Base-by-base conservation (phyloP, 1,140 invertebrate species). In the Drosophila paulistorum region DNA sequence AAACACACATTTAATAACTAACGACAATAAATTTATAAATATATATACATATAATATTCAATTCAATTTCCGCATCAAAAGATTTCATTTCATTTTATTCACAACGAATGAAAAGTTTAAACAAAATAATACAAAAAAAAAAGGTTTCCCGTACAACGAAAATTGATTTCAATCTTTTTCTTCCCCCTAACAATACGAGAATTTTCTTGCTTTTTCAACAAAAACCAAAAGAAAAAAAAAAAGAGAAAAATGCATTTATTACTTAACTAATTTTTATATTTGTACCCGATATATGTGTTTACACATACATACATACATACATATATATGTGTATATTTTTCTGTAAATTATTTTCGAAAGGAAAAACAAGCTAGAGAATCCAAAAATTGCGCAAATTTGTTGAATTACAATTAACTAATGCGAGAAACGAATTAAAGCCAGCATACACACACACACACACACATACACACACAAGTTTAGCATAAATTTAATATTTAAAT, bases 131-230 rank as follows among this genome's bases (percentile, higher is more conserved):
- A 20, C 20, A 61, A 13, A 41, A 62, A 11, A 57, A 73, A 84
- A 91, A 91, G 90, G 90, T 91, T 91, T 91, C 90, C 90, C 74
- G 68, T 75, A 91, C 90, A 91, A 91, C 90, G 90, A 91, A 91
- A 37, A 90, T 79, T 85, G 51, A 75, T 90, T 90, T 89, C 70
- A 67, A 68, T 48, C 74, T 69, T 78, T 85, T 81, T 62, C 1
- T 30, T 57, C 63, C 63, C 17, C 45, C 0, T 26, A 26, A 26
- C 2, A 23, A 51, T 3, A 51, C 20, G 45, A 71, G 71, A 41
- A 66, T 83, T 74, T 75, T 83, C 78, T 86, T 86, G 82, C 83
- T 86, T 86, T 86, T 87, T 76, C 82, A 86, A 30, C 30, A 30
- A 30, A 66, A 79, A 63, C 39, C 35, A 55, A 59, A 66, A n/a